phyloP scores from a whole-genome alignment of 2,797 vertebrate species.

The Basileuterus tristriatus region DNA sequence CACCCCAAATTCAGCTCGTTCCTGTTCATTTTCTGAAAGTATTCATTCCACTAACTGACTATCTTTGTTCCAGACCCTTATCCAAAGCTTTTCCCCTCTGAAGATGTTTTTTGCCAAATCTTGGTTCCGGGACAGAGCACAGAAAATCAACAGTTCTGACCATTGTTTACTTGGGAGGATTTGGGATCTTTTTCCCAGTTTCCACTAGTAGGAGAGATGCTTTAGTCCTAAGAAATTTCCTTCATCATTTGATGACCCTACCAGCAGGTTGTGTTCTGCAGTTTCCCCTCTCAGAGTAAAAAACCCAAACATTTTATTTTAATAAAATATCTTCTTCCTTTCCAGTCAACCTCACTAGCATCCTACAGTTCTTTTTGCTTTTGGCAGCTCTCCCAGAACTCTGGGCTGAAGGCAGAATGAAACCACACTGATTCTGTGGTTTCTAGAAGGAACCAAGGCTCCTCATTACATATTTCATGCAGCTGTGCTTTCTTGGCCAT shows the following conservation, averaged over 20 bases:
- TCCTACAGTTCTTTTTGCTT: background rate
- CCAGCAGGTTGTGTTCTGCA: background rate
- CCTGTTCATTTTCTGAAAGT: background rate
- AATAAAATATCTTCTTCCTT: background rate
- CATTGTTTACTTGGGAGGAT: background rate
- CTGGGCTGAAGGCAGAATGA: conserved; percentile 15
- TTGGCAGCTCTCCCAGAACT: conserved; percentile 19
- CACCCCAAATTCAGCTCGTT: background rate
- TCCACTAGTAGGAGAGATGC: background rate
- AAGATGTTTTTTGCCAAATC: background rate
- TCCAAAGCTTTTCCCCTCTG: background rate
- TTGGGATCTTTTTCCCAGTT: background rate
- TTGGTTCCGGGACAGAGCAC: background rate
- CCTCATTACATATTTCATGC: conserved; percentile 17
- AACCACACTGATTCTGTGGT: background rate
- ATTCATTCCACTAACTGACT: background rate
- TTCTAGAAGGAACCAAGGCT: background rate
- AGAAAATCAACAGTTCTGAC: background rate
- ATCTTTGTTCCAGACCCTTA: background rate
- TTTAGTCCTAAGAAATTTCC: background rate
- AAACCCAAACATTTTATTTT: background rate
- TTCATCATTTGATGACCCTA: background rate
- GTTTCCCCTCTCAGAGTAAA: background rate
- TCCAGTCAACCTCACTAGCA: background rate
- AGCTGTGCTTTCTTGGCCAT: conserved; percentile 47